Conservation (phyloP, 2,888 invertebrate species). For the Monoplex corrugatus region DNA sequence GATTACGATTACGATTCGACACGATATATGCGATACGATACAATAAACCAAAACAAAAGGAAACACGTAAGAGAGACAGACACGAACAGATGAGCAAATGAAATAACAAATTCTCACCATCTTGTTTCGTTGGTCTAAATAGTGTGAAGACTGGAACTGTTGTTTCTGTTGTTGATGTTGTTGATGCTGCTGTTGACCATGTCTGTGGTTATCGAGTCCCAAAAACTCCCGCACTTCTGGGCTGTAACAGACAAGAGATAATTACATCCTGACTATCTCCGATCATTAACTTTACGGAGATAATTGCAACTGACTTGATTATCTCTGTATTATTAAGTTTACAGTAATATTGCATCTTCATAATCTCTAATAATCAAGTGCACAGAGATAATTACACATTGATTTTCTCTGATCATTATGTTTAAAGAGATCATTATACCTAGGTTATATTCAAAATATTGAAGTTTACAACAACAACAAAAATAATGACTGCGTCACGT, state of each 20-base stretch:
- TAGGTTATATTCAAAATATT: too few relatives aligned
- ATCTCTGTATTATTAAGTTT: too few relatives aligned
- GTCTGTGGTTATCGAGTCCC: not conserved
- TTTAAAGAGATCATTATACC: too few relatives aligned
- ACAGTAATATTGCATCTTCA: too few relatives aligned
- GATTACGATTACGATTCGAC: not conserved
- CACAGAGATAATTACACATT: too few relatives aligned
- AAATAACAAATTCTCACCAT: not conserved
- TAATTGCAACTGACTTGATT: too few relatives aligned
- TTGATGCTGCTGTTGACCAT: constrained; percentile 14
- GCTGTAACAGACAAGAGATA: not conserved
- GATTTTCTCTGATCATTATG: too few relatives aligned
- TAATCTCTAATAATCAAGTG: too few relatives aligned
- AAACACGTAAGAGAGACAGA: not conserved
- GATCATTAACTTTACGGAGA: too few relatives aligned
- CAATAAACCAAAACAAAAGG: not conserved
- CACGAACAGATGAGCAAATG: not conserved
- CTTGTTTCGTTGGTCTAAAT: not conserved
- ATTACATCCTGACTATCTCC: too few relatives aligned
- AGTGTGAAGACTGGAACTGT: not conserved
- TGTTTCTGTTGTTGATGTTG: not conserved
- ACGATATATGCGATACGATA: not conserved
- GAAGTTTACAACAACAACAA: too few relatives aligned
- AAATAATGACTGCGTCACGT: too few relatives aligned
- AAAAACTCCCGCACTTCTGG: not conserved